A percentile compares a stretch with the other conserved stretches of the same genome.
Conservation (phyloP, 2,797 vertebrate genomes). For the Poeciliopsis gracilis region DNA sequence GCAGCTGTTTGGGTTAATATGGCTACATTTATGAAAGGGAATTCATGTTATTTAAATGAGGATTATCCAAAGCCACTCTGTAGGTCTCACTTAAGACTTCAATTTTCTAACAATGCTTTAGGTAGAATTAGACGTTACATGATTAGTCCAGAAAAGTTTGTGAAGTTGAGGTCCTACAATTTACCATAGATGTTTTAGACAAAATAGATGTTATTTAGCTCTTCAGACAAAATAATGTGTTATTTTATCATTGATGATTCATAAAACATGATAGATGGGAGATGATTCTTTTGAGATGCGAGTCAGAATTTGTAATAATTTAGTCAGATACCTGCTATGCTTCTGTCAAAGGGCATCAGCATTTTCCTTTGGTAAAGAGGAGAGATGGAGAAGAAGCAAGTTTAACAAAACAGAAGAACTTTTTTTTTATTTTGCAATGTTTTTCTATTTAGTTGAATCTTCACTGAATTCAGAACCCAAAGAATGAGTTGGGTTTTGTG, state of each 20-base stretch:
- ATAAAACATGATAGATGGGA: background rate
- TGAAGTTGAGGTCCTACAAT: background rate
- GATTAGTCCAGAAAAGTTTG: background rate
- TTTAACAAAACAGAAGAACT: background rate
- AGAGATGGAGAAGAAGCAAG: background rate
- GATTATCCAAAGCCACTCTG: background rate
- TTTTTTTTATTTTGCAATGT: background rate
- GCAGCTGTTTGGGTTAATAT: background rate
- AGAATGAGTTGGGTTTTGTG: background rate
- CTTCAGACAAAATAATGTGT: background rate
- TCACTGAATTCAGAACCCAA: background rate
- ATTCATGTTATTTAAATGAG: background rate
- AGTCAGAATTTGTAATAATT: background rate
- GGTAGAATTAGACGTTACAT: background rate
- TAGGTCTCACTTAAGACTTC: background rate
- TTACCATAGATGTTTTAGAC: background rate
- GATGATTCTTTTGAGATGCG: background rate
- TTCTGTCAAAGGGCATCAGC: background rate
- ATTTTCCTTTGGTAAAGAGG: background rate
- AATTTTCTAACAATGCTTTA: background rate
- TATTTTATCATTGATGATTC: background rate
- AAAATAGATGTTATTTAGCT: background rate
- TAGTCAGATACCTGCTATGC: background rate
- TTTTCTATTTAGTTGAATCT: background rate
- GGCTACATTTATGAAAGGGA: background rate